Conservation (phyloP, 2,888 invertebrate genomes). For the Drosophila subquinaria region DNA sequence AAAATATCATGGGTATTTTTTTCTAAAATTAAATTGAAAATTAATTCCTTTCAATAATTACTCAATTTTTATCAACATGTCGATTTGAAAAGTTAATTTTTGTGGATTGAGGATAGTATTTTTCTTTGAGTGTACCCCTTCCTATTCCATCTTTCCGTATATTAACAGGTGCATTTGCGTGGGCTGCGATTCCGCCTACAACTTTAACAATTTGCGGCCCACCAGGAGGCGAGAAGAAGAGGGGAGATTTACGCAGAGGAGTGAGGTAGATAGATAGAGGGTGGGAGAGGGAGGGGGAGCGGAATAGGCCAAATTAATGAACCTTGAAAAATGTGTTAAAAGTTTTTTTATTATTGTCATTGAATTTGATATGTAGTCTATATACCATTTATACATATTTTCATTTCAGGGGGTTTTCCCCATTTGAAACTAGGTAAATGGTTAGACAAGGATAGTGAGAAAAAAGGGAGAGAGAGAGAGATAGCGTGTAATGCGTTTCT, state of each 20-base stretch:
- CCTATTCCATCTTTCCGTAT: not conserved
- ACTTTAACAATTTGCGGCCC: conserved; percentile 47
- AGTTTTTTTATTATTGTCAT: conserved; percentile 71
- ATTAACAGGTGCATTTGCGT: conserved; percentile 43
- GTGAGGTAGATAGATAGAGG: not conserved
- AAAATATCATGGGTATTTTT: too few relatives aligned
- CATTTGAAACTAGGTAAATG: conserved; percentile 27
- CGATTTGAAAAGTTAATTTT: too few relatives aligned
- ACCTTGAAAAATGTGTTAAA: conserved; percentile 82
- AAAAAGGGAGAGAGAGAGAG: not conserved
- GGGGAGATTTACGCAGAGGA: not conserved
- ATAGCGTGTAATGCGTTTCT: not conserved
- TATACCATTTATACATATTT: not conserved
- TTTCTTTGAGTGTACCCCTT: not conserved
- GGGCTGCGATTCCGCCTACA: conserved; percentile 28
- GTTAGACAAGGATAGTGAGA: conserved; percentile 1
- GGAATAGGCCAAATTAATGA: conserved; percentile 68
- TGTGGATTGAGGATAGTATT: not conserved
- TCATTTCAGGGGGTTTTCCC: conserved; percentile 9
- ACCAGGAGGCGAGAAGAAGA: not conserved
- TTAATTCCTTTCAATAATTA: too few relatives aligned
- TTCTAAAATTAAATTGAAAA: too few relatives aligned
- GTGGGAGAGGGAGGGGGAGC: not conserved
- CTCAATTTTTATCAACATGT: too few relatives aligned
- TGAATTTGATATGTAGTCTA: conserved; percentile 39